phyloP scores from a whole-genome alignment of 2,797 vertebrate genomes.

The Pangasius mekongensis region DNA sequence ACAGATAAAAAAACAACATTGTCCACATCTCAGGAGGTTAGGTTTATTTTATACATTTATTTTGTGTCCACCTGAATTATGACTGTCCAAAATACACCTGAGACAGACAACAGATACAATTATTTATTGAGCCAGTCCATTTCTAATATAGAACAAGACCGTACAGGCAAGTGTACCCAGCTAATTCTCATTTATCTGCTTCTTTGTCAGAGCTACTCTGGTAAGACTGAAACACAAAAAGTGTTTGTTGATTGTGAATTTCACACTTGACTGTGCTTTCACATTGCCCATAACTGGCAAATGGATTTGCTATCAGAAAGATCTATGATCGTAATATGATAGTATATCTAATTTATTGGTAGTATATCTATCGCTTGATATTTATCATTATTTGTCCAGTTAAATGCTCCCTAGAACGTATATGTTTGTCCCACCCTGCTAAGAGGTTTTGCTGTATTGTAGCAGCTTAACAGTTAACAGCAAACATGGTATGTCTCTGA shows the following conservation, averaged over 20 bases:
- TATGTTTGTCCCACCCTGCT: background rate
- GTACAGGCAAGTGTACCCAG: constrained; percentile 37
- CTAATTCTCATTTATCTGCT: constrained; percentile 57
- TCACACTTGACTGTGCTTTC: constrained; percentile 40
- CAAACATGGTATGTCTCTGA: background rate
- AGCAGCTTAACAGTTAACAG: background rate
- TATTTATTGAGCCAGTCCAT: background rate
- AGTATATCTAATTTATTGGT: background rate
- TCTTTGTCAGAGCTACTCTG: constrained; percentile 47
- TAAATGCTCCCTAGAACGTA: background rate
- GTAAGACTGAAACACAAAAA: constrained; percentile 38
- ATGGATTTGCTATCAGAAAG: constrained; percentile 16
- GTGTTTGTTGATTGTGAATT: constrained; percentile 50
- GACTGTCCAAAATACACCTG: background rate
- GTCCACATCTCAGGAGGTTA: background rate
- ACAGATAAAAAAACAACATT: background rate
- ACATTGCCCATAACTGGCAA: constrained; percentile 23
- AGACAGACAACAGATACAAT: background rate
- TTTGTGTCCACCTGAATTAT: background rate
- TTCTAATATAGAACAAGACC: constrained; percentile 40
- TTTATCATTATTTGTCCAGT: background rate
- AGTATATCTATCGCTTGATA: background rate
- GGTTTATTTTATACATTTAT: background rate
- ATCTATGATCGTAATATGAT: background rate
- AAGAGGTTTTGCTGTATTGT: background rate